phyloP scores from a whole-genome alignment of 2,113 vertebrate genomes.

The Paradisaea rubra region DNA sequence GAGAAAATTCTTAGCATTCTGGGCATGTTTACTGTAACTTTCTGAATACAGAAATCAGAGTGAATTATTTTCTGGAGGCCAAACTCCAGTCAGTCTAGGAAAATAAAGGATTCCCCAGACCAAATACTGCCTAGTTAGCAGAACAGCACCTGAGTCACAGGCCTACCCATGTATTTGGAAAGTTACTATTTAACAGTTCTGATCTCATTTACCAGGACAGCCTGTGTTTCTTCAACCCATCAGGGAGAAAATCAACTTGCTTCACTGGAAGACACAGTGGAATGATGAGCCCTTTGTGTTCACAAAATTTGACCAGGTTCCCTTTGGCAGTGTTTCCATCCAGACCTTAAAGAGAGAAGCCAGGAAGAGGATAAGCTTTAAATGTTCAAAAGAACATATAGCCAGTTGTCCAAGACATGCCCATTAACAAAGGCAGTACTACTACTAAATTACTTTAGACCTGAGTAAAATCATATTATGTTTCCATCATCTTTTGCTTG shows the following conservation, averaged over 20 bases:
- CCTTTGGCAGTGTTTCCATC: background rate
- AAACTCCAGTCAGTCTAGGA: background rate
- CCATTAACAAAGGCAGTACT: background rate
- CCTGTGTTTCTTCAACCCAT: background rate
- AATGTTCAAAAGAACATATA: background rate
- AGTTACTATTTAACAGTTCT: slow-evolving; percentile 22
- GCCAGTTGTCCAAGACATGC: background rate
- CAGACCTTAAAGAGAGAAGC: background rate
- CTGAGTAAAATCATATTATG: background rate
- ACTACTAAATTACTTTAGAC: background rate
- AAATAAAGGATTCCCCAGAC: background rate
- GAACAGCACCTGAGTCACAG: background rate
- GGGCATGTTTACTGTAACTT: background rate
- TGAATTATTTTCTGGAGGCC: background rate
- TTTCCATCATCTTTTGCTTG: background rate
- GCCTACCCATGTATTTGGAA: background rate
- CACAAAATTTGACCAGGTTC: background rate
- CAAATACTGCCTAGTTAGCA: background rate
- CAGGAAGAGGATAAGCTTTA: background rate
- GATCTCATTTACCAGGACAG: background rate
- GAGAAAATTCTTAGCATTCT: background rate
- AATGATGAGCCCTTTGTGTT: background rate
- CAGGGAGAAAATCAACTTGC: background rate
- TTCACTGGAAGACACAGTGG: background rate
- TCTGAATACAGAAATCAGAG: background rate